Conservation (phyloP, 2,888 invertebrate species). For the Limnephilus lunatus region DNA sequence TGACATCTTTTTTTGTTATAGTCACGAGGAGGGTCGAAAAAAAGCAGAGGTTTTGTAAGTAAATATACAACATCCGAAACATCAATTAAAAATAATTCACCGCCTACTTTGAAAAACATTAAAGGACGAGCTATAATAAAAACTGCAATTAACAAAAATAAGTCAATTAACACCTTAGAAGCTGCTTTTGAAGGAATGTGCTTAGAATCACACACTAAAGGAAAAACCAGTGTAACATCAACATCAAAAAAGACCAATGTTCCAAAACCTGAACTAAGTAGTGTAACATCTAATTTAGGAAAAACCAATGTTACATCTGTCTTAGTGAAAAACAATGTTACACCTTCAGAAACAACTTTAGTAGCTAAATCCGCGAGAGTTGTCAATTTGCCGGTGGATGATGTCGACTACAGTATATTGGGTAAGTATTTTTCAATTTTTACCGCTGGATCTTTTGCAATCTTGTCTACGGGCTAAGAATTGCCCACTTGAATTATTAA, state of each 20-base stretch:
- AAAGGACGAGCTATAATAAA: background rate
- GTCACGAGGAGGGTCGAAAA: background rate
- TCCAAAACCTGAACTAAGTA: background rate
- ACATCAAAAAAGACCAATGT: background rate
- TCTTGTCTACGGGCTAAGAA: background rate
- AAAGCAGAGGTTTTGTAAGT: background rate
- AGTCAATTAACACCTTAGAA: background rate
- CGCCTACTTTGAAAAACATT: background rate
- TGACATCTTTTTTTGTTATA: background rate
- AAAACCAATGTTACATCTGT: background rate
- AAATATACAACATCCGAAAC: background rate
- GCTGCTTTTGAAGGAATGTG: background rate
- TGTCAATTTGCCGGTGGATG: conserved; percentile 9
- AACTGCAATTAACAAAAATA: background rate
- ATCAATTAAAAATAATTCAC: background rate
- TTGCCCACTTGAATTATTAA: background rate
- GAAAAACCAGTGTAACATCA: background rate
- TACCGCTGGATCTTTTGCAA: background rate
- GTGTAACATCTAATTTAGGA: background rate
- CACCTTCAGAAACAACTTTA: background rate
- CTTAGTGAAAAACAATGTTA: background rate
- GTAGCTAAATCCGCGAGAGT: background rate
- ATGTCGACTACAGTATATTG: conserved; percentile 10
- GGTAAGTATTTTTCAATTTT: conserved; percentile 14
- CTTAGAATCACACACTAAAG: background rate